phyloP scores from a whole-genome alignment of 2,888 invertebrate genomes.

The Lycaena phlaeas region DNA sequence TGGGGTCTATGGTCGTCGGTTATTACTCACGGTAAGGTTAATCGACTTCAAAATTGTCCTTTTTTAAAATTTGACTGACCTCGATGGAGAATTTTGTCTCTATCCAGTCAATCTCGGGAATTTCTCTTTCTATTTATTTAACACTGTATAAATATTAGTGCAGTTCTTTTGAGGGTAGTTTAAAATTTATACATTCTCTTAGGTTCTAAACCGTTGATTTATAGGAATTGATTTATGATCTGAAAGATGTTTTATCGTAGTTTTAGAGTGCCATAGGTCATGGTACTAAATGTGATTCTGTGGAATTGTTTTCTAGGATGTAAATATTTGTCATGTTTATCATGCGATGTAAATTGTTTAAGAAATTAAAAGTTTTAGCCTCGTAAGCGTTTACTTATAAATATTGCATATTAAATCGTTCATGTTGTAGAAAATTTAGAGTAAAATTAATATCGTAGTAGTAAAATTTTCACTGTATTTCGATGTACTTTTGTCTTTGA shows the following conservation, averaged over 20 bases:
- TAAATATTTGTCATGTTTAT: conserved; percentile 59
- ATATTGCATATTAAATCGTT: conserved; percentile 61
- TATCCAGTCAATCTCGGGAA: too few species aligned
- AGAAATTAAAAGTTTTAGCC: conserved; percentile 40
- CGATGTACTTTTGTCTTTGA: background rate
- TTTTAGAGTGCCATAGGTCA: conserved; percentile 29
- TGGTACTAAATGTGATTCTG: conserved; percentile 30
- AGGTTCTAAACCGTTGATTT: conserved; percentile 6
- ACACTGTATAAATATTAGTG: too few species aligned
- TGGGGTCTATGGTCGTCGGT: too few species aligned
- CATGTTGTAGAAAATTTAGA: conserved; percentile 64
- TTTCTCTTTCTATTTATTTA: too few species aligned
- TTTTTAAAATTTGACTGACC: too few species aligned
- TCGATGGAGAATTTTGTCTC: too few species aligned
- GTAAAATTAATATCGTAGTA: conserved; percentile 35
- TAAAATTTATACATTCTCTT: conserved; percentile 4
- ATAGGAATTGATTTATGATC: conserved; percentile 33
- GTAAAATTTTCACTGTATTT: conserved; percentile 35
- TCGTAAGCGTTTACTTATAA: conserved; percentile 50
- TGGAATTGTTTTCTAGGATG: conserved; percentile 42
- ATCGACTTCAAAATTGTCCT: too few species aligned
- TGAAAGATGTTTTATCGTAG: conserved; percentile 26
- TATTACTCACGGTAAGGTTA: too few species aligned
- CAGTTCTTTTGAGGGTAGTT: conserved; percentile 5
- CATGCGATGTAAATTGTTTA: conserved; percentile 50